These are phyloP conservation scores for Ophion ventricosus DNA, from an alignment of 2,888 invertebrate species.

Conservation along the genomic window DNA sequence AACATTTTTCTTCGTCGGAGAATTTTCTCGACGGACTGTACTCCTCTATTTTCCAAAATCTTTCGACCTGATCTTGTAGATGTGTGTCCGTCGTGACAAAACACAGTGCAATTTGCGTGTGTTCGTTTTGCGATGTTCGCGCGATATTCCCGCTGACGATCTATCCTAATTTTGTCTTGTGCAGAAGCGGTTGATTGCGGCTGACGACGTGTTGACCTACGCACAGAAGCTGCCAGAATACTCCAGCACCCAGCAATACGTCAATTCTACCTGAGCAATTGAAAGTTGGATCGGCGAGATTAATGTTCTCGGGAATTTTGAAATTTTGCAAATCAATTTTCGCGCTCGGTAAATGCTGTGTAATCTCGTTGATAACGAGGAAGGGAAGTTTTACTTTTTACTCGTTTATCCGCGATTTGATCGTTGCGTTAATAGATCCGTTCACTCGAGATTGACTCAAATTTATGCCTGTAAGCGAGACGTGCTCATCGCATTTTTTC, in stretches of 20 bases:
- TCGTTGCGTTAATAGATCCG: constrained; percentile 19
- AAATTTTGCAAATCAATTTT: constrained; percentile 23
- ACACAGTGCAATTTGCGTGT: neutral
- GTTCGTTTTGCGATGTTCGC: neutral
- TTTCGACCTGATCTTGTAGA: constrained; percentile 28
- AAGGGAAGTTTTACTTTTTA: constrained; percentile 57
- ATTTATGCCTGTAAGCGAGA: constrained; percentile 42
- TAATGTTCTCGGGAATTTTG: constrained; percentile 52
- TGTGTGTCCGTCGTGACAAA: neutral
- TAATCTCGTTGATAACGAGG: constrained; percentile 62
- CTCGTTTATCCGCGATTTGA: constrained; percentile 57
- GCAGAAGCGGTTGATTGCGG: constrained; percentile 36
- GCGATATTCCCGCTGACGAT: constrained; percentile 47
- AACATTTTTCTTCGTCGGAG: constrained; percentile 35
- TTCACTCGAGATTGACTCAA: constrained; percentile 17
- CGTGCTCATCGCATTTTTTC: neutral
- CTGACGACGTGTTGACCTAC: constrained; percentile 50
- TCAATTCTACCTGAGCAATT: constrained; percentile 62
- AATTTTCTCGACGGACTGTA: constrained; percentile 7
- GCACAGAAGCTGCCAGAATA: constrained; percentile 62
- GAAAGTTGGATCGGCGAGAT: constrained; percentile 63
- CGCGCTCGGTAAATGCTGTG: constrained; percentile 50
- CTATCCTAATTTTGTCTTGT: constrained; percentile 64
- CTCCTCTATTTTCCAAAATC: constrained; percentile 46
- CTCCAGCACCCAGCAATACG: constrained; percentile 65